A percentile compares a stretch with the other conserved stretches of the same genome.
Evolutionary conservation across 2,888 invertebrate genomes (phyloP).

Genomic region (Stenchaetothrips biformis): DNA sequence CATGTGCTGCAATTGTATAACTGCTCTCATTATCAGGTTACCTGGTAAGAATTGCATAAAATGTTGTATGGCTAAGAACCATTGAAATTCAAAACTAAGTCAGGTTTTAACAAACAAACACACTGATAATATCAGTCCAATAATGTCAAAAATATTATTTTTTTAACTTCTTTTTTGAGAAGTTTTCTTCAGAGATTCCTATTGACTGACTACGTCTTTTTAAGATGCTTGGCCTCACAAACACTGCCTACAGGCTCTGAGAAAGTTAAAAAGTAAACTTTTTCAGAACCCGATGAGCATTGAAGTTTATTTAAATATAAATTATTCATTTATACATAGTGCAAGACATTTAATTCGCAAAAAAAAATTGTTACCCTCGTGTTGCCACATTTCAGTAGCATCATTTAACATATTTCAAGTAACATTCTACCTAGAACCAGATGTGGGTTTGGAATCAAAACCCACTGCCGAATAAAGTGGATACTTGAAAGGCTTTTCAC

Average conservation of each 20-base stretch:
- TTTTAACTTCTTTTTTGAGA: too few relatives aligned
- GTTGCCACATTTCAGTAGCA: neutral
- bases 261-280: too few relatives aligned
- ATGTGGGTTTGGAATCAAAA: too few relatives aligned
- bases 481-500: too few relatives aligned
- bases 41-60: neutral
- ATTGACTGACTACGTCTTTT: neutral
- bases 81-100: neutral
- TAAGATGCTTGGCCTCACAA: neutral
- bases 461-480: too few relatives aligned
- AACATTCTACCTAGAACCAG: too few relatives aligned
- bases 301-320: neutral
- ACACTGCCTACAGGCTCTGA: neutral
- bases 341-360: neutral
- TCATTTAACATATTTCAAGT: neutral
- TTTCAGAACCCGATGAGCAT: too few relatives aligned
- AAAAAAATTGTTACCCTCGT: neutral
- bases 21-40: neutral
- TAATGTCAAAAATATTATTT: neutral
- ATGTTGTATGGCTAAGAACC: neutral
- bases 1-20: neutral
- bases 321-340: neutral
- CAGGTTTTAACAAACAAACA: neutral
- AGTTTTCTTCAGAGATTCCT: too few relatives aligned
- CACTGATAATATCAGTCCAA: neutral